These are phyloP conservation scores for Polyommatus icarus DNA, from an alignment of 2,888 invertebrate genomes.

Conservation along the genomic window DNA sequence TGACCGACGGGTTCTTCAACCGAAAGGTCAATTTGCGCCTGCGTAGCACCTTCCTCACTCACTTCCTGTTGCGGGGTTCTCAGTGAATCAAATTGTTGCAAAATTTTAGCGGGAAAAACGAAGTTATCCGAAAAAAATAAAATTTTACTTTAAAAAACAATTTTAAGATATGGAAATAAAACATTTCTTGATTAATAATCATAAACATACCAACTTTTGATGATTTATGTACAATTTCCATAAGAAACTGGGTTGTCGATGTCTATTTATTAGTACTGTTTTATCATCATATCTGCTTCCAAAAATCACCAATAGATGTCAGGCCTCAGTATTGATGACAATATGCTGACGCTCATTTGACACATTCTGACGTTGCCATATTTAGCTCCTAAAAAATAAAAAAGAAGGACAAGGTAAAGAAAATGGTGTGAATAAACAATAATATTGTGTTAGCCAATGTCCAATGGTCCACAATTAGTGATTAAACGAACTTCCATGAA, in stretches of 20 bases:
- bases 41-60: slow-evolving; percentile 83
- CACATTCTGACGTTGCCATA: slow-evolving; percentile 27
- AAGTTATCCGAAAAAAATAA: slow-evolving; percentile 35
- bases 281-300: neutral
- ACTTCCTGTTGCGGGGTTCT: slow-evolving; percentile 79
- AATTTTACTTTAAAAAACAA: slow-evolving; percentile 11
- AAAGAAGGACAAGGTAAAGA: no score
- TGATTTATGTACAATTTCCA: neutral
- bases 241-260: neutral
- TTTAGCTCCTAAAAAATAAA: neutral
- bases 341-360: slow-evolving; percentile 29
- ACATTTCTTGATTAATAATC: neutral
- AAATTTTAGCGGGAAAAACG: slow-evolving; percentile 62
- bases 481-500: no score
- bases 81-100: slow-evolving; percentile 67
- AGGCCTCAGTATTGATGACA: neutral
- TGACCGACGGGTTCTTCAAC: slow-evolving; percentile 94
- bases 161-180: neutral
- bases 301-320: slow-evolving; percentile 10
- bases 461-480: no score
- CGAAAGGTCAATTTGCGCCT: slow-evolving; percentile 88
- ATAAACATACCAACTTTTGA: neutral
- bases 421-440: no score
- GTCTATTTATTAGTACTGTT: neutral
- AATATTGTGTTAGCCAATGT: no score